Base-by-base conservation (phyloP, 2,888 invertebrate species). In the Pyrocoelia pectoralis region DNA sequence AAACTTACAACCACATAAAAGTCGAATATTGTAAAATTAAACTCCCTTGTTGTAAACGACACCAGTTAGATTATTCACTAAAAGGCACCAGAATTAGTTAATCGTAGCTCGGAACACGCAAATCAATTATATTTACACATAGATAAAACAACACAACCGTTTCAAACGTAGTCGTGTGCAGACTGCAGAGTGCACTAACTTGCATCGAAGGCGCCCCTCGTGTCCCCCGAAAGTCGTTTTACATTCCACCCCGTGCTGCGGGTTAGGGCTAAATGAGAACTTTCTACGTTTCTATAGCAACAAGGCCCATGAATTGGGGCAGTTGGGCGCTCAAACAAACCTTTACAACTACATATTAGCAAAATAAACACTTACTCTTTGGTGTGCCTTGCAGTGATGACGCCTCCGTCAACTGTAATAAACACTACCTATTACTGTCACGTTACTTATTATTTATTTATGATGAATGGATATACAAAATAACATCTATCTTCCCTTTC, bases 351-450 rank as follows among this genome's bases (percentile, higher is more conserved):
- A 51, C 52, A 40, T 59, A 59, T 53, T 53, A 59, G 46, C 52
- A 29, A 59, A 60, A 46, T 64, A 54, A 62, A 65, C 75, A 83
- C 83, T 83, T 77, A 83, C 83, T 82, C 72, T 81, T 81, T 67
- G 80, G 78, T 61, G 77, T 69, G 61, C 79, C 70, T 70, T 80
- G 79, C 72, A 68, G 49, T 46, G 79, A 75, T 55, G 80, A 72
- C 61, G 79, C 77, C 73, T 82, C 82, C 65, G 80, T 79, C 73
- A 82, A 73, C 83, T 83, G 80, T 15, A 81, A 83, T 59, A 61
- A 67, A 70, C 56, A 64, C 64, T 56, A 52, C 65, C 52, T 52
- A 65, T 65, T 61, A 61, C 50, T 65, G 40, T 55, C 61, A 65
- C 57, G 65, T 41, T 53, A 59, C 17, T 54, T 54, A 57, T 54